These are phyloP conservation scores for Platygyra sinensis DNA, from an alignment of 64 coral and sea anemone genomes.

Conservation along the genomic window DNA sequence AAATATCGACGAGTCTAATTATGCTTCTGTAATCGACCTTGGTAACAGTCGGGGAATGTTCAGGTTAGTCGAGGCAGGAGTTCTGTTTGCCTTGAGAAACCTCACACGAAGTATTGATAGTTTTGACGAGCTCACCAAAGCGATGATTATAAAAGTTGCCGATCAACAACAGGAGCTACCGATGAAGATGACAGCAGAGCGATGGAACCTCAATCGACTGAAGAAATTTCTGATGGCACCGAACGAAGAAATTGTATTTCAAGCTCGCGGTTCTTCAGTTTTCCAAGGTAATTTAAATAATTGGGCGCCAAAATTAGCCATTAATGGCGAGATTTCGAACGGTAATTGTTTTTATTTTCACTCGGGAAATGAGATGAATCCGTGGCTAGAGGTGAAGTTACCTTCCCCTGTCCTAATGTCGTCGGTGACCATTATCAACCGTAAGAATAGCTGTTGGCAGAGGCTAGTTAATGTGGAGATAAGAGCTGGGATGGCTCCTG, in stretches of 20 bases:
- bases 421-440: background rate
- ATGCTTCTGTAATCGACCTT: background rate
- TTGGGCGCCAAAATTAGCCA: background rate
- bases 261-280: constrained; percentile 14
- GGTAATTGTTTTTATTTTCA: background rate
- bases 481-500: constrained; percentile 6
- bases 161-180: background rate
- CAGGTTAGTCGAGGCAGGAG: constrained; percentile 19
- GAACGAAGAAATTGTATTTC: background rate
- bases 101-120: background rate
- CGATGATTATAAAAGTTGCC: constrained; percentile 29
- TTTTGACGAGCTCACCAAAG: constrained; percentile 8
- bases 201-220: background rate
- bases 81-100: background rate
- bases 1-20: constrained; percentile 11
- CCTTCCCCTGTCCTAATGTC: constrained; percentile 7
- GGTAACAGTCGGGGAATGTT: background rate
- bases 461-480: constrained; percentile 18
- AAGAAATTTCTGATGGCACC: background rate
- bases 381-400: constrained; percentile 12
- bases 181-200: background rate
- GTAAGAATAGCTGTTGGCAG: background rate
- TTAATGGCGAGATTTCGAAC: background rate
- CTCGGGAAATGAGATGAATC: background rate
- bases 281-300: background rate